Base-by-base conservation (phyloP, 2,888 invertebrate species). In the Agrotis segetum region DNA sequence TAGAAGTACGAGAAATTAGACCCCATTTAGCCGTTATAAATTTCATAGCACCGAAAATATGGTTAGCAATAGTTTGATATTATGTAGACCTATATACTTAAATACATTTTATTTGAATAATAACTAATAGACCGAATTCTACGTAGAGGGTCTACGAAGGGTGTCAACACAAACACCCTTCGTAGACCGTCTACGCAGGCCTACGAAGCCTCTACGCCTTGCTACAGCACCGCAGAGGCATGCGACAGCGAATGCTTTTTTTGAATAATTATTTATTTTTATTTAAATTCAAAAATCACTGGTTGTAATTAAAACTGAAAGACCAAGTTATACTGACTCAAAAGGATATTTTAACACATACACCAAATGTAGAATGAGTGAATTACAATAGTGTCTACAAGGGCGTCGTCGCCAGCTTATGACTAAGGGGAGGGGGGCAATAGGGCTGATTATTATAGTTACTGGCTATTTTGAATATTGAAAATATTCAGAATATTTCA, bases 161-260 rank as follows among this genome's bases (percentile, higher is more conserved):
- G 29, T 29, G 29, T 29, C 14, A 24, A 53, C 16, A 7, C 29
- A 55, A 55, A 14, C 6, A 52, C 16, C 52, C 52, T 56, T 13
- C 56, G 56, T 56, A 29, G 55, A n/a, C 55, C 55, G 40, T 56
- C 62, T 50, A 62, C 49, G 60, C 17, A 17, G 46, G 21, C 21
- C 44, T 58, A 40, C 40, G 11, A 59, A 65, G 16, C 34, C 24
- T 21, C 29, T 21, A 44, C 24, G 63, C 64, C 44, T 16, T n/a
- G 21, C 64, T 24, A 24, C 44, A n/a, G 24, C 44, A 24, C n/a
- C n/a, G 24, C 16, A 58, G 14, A 21, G 19, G 17, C 17, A 21
- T 9, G 40, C 9, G 40, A 11, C 40, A 9, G 11, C 34, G 7
- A 9, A 40, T 11, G 9, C 0, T 34, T 34, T 34, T 34, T 34